Conservation (phyloP, 2,888 invertebrate species). For the Leucania comma region DNA sequence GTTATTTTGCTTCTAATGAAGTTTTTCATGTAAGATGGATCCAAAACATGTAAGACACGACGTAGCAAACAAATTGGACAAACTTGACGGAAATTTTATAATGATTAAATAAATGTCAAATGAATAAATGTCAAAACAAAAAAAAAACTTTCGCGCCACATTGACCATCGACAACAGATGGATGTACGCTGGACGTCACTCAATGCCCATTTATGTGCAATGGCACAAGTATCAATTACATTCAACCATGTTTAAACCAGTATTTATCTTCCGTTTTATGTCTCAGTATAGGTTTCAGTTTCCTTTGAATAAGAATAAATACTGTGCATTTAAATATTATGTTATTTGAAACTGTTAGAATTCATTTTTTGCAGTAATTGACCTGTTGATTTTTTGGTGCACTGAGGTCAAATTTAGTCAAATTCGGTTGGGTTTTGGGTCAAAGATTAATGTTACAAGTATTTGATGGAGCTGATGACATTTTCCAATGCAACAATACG, state of each 20-base stretch:
- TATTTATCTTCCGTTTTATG: slow-evolving; percentile 35
- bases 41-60: neutral
- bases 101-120: neutral
- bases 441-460: too few relatives aligned
- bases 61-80: neutral
- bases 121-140: neutral
- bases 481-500: too few relatives aligned
- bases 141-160: slow-evolving; percentile 31
- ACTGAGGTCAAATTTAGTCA: too few relatives aligned
- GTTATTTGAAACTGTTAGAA: neutral
- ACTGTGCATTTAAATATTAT: slow-evolving; percentile 2
- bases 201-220: slow-evolving; percentile 43
- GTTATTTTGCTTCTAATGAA: neutral
- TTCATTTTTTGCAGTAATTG: slow-evolving; percentile 3
- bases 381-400: neutral
- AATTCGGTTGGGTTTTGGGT: too few relatives aligned
- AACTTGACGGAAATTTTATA: neutral
- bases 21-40: neutral
- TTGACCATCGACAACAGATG: slow-evolving; percentile 37
- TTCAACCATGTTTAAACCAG: slow-evolving; percentile 31
- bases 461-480: too few relatives aligned
- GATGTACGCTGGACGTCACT: slow-evolving; percentile 26
- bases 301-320: slow-evolving; percentile 21
- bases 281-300: slow-evolving; percentile 21
- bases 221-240: slow-evolving; percentile 55